Evolutionary conservation across 2,888 invertebrate species (phyloP), one percentile per base, ranked within the genome.

Genomic region (Apotomis turbidana): DNA sequence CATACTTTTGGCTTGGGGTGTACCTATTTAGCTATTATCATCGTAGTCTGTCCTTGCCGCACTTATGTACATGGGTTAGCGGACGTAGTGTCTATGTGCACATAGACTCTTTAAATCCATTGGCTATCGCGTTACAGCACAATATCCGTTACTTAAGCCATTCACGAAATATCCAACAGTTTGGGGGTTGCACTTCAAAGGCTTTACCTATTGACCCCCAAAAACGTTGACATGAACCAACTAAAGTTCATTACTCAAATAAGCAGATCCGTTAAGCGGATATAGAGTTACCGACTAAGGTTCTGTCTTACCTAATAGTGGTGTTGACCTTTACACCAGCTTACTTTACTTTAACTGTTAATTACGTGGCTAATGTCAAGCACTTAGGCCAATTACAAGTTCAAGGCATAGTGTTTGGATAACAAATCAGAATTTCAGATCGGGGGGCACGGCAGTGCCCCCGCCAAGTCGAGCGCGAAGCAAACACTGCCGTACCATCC

Each of bases 141-240:
- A 75, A 85, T 90, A 92, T 92, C 91, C 90, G 89, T 78, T 86
- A 83, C 77, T 80, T 87, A 87, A 86, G 85, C 87, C 87, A 89
- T 89, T 84, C 87, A 85, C 83, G 80, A 83, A 89, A 85, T 89
- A 90, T 86, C 87, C 87, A 87, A 87, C 84, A 82, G 88, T 90
- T 91, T 90, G 87, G 90, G 90, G 89, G 87, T 85, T 84, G 90
- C 93, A 93, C 87, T 93, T 93, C 81, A 77, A 84, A 79, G 93
- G 93, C 90, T 93, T 93, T 90, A 87, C 85, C 86, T 87, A 85
- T 85, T 89, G 87, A 87, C 90, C 92, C 87, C 85, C 83, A 84
- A 83, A 88, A 90, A 88, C 82, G 87, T 83, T 90, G 88, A 90
- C 90, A 87, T 83, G 80, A 81, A 82, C 82, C 85, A 85, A 83